Evolutionary conservation across 2,113 vertebrate genomes (phyloP).

Genomic region (Ciconia boyciana): DNA sequence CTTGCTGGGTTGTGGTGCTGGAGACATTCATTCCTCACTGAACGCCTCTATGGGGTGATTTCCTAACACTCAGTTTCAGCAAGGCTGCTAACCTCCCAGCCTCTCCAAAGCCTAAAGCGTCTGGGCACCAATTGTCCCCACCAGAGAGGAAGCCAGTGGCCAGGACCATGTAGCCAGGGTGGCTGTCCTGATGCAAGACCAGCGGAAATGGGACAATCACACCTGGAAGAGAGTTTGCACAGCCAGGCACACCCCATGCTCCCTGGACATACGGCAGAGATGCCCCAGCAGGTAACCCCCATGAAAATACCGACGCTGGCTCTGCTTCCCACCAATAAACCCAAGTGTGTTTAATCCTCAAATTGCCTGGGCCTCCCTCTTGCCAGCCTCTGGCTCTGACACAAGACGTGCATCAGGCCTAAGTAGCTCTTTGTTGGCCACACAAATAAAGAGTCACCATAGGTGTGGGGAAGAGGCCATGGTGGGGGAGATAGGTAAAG

Average conservation of each 20-base stretch:
- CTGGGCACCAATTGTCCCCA: no score
- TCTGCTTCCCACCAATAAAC: neutral
- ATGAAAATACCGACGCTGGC: neutral
- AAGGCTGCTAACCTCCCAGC: neutral
- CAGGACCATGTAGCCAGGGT: neutral
- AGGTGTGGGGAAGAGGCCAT: neutral
- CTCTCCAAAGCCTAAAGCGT: neutral
- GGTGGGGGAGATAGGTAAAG: no score
- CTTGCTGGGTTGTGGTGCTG: neutral
- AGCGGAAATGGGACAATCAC: neutral
- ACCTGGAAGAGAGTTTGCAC: neutral
- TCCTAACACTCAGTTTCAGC: neutral
- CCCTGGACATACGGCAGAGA: neutral
- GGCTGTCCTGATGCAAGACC: neutral
- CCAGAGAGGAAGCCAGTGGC: neutral
- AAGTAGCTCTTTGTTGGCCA: neutral
- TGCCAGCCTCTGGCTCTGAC: neutral
- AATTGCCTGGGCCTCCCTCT: neutral
- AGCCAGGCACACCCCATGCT: neutral
- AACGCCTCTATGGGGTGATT: neutral
- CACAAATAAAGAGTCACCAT: fast-evolving
- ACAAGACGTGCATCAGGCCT: neutral
- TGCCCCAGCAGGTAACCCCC: neutral
- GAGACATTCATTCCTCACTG: neutral
- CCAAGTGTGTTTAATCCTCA: neutral